Base-by-base conservation (phyloP, 2,113 vertebrate species). In the Aleadryas rufinucha region DNA sequence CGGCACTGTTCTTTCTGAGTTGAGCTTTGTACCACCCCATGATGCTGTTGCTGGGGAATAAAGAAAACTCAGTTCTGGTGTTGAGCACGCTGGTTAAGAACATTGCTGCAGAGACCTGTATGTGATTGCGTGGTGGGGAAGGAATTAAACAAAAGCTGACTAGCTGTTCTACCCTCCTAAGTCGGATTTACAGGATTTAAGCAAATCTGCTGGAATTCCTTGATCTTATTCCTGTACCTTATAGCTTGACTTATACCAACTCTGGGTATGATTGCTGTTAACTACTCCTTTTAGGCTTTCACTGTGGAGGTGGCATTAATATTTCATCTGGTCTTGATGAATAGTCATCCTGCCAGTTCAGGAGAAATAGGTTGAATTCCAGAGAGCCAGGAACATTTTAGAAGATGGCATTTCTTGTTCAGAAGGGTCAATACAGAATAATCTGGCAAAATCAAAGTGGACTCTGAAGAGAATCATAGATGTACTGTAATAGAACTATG, bases 151-250 rank as follows among this genome's bases (percentile, higher is more conserved):
- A 87, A 93, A 94, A 96, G 92, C 96, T 78, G 92, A 92, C 92
- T 94, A 92, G 86, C 92, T 95, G 92, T 93, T 95, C 90, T 88
- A 39, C 71, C 60, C 83, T 97, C 64, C 49, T 96, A 97, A 94
- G 41, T 81, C 84, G 85, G 93, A 96, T 97, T 96, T 95, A 77
- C 23, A 80, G 93, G 93, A 77, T 93, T 97, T 96, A 96, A 90
- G 83, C 72, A 96, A 91, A 94, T 96, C 92, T 95, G 68, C 56
- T 96, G 88, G 96, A 95, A 97, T 97, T 97, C 88, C 90, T 96
- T 96, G 83, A 75, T 96, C 92, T 93, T 85, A 85, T 20, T 96
- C 33, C 39, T 86, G 60, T 95, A 90, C 88, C 49, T 84, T 84
- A 60, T 21, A 89, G 31, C 76, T 63, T 64, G 71, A 86, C 52